Percentiles rank a stretch among this genome's conserved stretches.
Conservation (phyloP, 2,888 invertebrate genomes). For the Lochmaea crataegi region DNA sequence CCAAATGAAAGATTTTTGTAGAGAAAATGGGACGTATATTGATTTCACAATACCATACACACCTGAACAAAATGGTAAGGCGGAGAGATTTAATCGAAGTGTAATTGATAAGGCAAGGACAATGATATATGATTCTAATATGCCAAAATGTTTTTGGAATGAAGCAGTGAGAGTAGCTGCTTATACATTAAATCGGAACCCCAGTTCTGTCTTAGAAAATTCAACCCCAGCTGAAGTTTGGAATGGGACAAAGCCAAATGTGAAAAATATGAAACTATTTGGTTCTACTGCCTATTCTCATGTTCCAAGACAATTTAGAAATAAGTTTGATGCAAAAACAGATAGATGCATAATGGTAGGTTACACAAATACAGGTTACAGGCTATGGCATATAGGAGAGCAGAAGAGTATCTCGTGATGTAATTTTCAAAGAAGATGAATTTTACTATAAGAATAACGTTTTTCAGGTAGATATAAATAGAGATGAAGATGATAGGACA, state of each 20-base stretch:
- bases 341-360: constrained; percentile 4
- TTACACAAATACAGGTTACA: not conserved
- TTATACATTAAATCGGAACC: constrained; percentile 1
- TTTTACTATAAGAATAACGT: constrained; percentile 3
- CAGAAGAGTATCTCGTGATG: constrained; percentile 3
- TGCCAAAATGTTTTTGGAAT: not conserved
- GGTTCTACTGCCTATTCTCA: not conserved
- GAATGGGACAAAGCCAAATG: constrained; percentile 14
- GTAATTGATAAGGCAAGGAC: not conserved
- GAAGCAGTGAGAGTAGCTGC: not conserved
- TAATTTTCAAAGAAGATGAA: not conserved
- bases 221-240: constrained; percentile 8
- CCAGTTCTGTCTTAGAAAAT: not conserved
- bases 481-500: constrained; percentile 1
- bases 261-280: not conserved
- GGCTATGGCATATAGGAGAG: constrained; percentile 1
- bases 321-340: constrained; percentile 3
- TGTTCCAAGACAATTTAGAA: constrained; percentile 2
- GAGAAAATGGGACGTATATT: constrained; percentile 9
- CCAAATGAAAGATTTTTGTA: constrained; percentile 4
- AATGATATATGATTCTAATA: not conserved
- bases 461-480: not conserved
- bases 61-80: not conserved
- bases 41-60: constrained; percentile 2
- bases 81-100: no score